Conservation (phyloP, 2,113 vertebrate genomes). For the Siniperca knerii region DNA sequence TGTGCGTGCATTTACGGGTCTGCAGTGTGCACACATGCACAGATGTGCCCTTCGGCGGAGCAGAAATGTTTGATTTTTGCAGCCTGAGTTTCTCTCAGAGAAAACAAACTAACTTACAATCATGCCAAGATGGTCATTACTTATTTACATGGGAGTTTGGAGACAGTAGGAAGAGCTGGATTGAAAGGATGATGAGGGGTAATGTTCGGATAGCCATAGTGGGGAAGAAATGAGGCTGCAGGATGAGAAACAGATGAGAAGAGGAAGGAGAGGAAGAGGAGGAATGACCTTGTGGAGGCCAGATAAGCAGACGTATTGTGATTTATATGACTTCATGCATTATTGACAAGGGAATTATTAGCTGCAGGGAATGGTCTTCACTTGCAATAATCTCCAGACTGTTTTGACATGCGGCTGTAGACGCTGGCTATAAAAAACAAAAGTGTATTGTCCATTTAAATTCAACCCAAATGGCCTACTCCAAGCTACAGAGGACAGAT, state of each 20-base stretch:
- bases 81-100: conserved; percentile 42
- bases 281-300: conserved; percentile 57
- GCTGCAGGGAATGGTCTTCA: conserved; percentile 54
- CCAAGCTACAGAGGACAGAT: conserved; percentile 45
- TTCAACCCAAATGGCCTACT: conserved; percentile 44
- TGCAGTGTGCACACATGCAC: conserved; percentile 38
- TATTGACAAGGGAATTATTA: conserved; percentile 75
- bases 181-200: conserved; percentile 44
- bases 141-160: conserved; percentile 70
- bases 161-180: conserved; percentile 32
- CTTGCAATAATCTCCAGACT: conserved; percentile 59
- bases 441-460: conserved; percentile 49
- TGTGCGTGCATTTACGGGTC: conserved; percentile 9
- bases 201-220: conserved; percentile 39
- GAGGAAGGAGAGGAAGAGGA: conserved; percentile 27
- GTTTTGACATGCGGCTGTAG: conserved; percentile 55
- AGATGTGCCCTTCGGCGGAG: conserved; percentile 49
- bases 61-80: conserved; percentile 64
- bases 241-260: conserved; percentile 43
- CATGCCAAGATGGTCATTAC: conserved; percentile 65
- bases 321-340: conserved; percentile 75
- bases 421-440: conserved; percentile 30
- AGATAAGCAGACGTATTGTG: conserved; percentile 61
- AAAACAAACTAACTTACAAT: conserved; percentile 68
- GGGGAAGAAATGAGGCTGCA: conserved; percentile 44